These are phyloP conservation scores for Sebastes hubbsi DNA, from an alignment of 2,797 vertebrate genomes.

Conservation along the genomic window DNA sequence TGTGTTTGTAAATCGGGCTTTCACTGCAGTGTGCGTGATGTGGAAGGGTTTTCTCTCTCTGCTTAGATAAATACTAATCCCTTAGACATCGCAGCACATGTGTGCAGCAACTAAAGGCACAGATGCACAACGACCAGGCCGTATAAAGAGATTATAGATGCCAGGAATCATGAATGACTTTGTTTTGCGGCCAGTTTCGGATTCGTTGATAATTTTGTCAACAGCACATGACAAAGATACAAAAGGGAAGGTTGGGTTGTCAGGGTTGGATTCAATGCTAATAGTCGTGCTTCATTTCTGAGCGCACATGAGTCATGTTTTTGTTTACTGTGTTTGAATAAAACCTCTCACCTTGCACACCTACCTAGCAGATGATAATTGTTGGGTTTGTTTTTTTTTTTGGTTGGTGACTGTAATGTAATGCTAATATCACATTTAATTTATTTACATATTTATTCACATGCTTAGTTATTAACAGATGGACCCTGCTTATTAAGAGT, in stretches of 20 bases:
- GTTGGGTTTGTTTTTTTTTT: background rate
- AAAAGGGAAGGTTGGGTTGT: background rate
- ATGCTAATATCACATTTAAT: background rate
- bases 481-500: background rate
- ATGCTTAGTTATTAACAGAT: background rate
- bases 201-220: conserved; percentile 47
- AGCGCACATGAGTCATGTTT: background rate
- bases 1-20: conserved; percentile 50
- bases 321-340: background rate
- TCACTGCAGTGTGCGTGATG: conserved; percentile 35
- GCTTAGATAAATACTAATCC: conserved; percentile 67
- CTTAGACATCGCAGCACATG: conserved; percentile 56
- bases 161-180: conserved; percentile 72
- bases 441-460: background rate
- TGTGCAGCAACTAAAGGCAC: conserved; percentile 45
- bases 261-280: background rate
- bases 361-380: background rate
- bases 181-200: conserved; percentile 33
- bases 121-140: conserved; percentile 36
- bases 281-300: background rate
- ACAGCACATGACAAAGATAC: conserved; percentile 3
- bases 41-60: conserved; percentile 13
- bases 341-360: background rate
- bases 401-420: background rate
- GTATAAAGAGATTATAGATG: conserved; percentile 48